Conservation (phyloP, 2,113 vertebrate genomes). For the Cepphus grylle region DNA sequence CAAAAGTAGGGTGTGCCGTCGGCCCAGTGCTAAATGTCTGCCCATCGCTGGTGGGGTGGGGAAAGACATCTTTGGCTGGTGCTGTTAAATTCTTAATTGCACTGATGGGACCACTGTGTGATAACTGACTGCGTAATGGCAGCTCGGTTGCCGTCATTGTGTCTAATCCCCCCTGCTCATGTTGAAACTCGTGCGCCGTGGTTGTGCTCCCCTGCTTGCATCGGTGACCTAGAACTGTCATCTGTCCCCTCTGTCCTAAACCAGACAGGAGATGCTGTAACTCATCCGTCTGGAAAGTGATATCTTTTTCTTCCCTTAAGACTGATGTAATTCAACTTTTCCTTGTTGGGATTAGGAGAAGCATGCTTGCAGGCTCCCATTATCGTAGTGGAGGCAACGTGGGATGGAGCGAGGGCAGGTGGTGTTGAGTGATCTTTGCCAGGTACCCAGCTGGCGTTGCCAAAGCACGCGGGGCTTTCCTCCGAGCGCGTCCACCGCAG, state of each 20-base stretch:
- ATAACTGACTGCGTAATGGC: accelerated
- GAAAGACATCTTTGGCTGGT: not conserved
- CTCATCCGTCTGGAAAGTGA: not conserved
- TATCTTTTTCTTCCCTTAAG: not conserved
- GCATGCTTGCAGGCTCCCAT: not conserved
- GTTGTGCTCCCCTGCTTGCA: not conserved
- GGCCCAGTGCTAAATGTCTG: not conserved
- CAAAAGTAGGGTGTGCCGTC: not conserved
- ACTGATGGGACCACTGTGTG: not conserved
- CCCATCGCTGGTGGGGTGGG: not conserved
- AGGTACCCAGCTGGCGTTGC: constrained; percentile 32
- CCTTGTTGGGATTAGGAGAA: not conserved
- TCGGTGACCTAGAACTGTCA: accelerated
- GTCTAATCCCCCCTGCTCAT: not conserved
- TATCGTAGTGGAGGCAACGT: not conserved
- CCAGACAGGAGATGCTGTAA: not conserved
- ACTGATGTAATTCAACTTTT: not conserved
- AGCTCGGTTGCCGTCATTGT: not conserved
- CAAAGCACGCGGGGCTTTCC: constrained; percentile 23
- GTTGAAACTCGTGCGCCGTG: accelerated
- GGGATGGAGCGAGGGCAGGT: not conserved
- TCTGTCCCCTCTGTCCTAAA: not conserved
- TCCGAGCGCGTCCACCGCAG: not conserved
- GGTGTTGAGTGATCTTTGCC: constrained; percentile 57
- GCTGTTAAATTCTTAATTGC: not conserved